A percentile compares a stretch with the other conserved stretches of the same genome.
These are phyloP conservation scores for Tolypeutes matacus DNA, from an alignment of 2,797 vertebrate genomes.

Conservation along the genomic window DNA sequence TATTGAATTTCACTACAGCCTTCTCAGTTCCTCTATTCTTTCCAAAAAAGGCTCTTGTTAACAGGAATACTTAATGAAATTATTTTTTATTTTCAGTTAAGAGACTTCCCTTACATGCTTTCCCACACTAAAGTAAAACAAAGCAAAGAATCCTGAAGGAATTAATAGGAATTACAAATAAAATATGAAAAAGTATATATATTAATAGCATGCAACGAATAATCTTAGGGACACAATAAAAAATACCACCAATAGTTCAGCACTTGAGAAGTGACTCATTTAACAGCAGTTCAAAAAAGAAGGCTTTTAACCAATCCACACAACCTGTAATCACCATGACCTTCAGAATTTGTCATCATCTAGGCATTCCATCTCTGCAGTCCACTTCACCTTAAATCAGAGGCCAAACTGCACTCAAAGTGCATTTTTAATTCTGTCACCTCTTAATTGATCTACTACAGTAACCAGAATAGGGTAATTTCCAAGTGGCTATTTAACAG, in stretches of 20 bases:
- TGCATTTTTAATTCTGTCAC: not conserved
- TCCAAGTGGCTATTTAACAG: not conserved
- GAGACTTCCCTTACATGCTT: not conserved
- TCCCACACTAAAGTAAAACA: not conserved
- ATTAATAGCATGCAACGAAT: not conserved
- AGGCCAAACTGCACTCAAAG: not conserved
- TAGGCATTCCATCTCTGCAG: not conserved
- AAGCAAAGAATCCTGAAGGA: not conserved
- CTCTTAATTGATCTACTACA: conserved; percentile 7
- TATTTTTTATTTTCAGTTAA: conserved; percentile 46
- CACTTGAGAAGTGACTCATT: not conserved
- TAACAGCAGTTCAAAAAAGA: not conserved
- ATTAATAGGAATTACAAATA: conserved; percentile 48
- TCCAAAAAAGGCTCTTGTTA: not conserved
- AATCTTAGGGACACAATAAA: not conserved
- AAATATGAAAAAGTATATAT: not conserved
- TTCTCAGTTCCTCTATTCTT: conserved; percentile 28
- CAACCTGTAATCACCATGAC: not conserved
- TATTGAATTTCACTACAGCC: conserved; percentile 39
- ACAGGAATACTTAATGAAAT: conserved; percentile 50
- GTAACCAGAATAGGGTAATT: not conserved
- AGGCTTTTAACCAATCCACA: not conserved
- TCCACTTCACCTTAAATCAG: not conserved
- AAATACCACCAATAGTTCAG: not conserved
- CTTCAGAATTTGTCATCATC: not conserved